These are phyloP conservation scores for Delia radicum DNA, from an alignment of 1,140 invertebrate species.

Conservation along the genomic window DNA sequence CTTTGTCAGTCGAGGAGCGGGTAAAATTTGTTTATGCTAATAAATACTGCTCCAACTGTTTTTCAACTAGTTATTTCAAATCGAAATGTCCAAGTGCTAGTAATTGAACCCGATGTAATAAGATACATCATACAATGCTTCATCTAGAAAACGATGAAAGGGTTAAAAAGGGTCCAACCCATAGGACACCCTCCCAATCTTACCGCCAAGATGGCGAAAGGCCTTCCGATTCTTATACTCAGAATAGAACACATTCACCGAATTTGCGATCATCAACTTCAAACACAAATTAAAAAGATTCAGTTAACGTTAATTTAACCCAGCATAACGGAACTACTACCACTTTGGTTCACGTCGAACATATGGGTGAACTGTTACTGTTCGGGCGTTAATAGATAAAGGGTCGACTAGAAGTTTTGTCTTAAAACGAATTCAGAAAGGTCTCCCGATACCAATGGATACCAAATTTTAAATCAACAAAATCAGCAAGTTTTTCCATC, in stretches of 20 bases:
- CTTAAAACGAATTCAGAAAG: not conserved
- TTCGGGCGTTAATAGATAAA: conserved; percentile 4
- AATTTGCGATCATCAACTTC: not conserved
- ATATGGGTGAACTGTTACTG: not conserved
- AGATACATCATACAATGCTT: not conserved
- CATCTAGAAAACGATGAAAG: not conserved
- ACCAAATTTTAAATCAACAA: no score
- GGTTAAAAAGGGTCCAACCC: not conserved
- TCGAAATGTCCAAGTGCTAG: not conserved
- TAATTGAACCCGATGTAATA: not conserved
- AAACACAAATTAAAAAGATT: not conserved
- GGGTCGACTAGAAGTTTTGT: conserved; percentile 3
- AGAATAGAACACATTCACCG: not conserved
- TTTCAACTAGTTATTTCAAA: not conserved
- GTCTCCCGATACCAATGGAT: no score
- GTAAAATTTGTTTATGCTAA: not conserved
- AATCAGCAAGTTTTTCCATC: no score
- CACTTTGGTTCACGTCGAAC: not conserved
- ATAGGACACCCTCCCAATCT: not conserved
- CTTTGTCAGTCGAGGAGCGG: not conserved
- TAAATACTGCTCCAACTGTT: conserved; percentile 1
- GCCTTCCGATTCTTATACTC: not conserved
- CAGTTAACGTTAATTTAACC: not conserved
- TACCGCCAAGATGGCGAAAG: not conserved
- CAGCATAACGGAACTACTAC: not conserved